These are phyloP conservation scores for Trematomus bernacchii DNA, from an alignment of 2,797 vertebrate genomes.

Conservation along the genomic window DNA sequence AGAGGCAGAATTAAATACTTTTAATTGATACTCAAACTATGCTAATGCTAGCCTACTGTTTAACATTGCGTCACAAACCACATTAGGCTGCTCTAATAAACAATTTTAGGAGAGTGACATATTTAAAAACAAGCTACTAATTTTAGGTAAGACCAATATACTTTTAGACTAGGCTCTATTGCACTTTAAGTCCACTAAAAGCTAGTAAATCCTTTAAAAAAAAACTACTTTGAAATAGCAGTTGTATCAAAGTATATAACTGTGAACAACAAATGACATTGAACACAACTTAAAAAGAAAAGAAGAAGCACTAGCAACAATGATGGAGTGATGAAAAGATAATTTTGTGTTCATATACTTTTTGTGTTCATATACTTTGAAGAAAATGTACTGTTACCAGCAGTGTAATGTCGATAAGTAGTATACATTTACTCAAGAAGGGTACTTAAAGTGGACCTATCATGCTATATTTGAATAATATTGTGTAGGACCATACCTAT, in stretches of 20 bases:
- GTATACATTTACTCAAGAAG: not conserved
- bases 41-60: not conserved
- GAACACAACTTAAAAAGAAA: not conserved
- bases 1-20: not conserved
- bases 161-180: not conserved
- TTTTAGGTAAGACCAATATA: not conserved
- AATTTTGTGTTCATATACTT: not conserved
- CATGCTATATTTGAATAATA: too few relatives aligned
- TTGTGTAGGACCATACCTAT: too few relatives aligned
- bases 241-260: not conserved
- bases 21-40: not conserved
- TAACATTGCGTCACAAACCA: not conserved
- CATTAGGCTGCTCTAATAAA: too few relatives aligned
- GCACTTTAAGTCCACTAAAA: not conserved
- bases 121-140: not conserved
- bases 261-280: not conserved
- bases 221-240: not conserved
- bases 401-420: not conserved
- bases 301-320: conserved; percentile 7
- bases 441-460: too few relatives aligned
- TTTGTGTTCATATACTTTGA: not conserved
- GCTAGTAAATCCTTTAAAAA: not conserved
- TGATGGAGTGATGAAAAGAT: not conserved
- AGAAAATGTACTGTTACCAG: too few relatives aligned
- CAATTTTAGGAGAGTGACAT: too few relatives aligned